Evolutionary conservation across 2,888 invertebrate species (phyloP), one percentile per base, ranked within the genome.

Genomic region (Phaonia tiefii): DNA sequence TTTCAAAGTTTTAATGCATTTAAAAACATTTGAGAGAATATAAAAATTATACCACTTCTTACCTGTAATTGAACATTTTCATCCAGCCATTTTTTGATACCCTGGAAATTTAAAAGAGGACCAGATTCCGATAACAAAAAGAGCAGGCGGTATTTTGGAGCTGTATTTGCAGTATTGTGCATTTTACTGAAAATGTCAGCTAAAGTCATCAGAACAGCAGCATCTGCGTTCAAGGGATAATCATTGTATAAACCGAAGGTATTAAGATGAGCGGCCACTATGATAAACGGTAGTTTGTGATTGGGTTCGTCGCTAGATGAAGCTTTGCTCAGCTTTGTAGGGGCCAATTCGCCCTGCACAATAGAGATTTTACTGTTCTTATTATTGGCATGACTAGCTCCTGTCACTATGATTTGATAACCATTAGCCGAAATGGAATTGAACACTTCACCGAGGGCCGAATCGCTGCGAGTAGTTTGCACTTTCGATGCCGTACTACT

Each of bases 31-130:
- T 26, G 17, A 39, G 20, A 39, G 17, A 22, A 26, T 0, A 31
- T 58, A 37, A 11, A 11, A 1, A 63, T 22, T 13, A 5, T 22
- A 39, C 8, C 31, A 31, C 8, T 60, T 58, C 51, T 86, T 90
- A 96, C 97, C 93, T 95, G 96, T 83, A 95, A 91, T 69, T 88
- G 86, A 1, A 86, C 84, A 83, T 90, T 90, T 67, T 91, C 94
- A 88, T 99, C 99, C 13, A 99, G 92, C 97, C 98, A 99, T 87
- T 97, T 97, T 91, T 98, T 98, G 51, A 96, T 95, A 0, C 99
- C 98, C 90, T 97, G 96, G 89, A 97, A 99, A 92, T 99, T 99
- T 8, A 95, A 91, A 46, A 96, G 93, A 89, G 97, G 96, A 2
- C 99, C 99, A 51, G 95, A 96, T 20, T 98, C 98, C 31, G 97